Conservation (phyloP, 2,888 invertebrate species). For the Junonia oenone region DNA sequence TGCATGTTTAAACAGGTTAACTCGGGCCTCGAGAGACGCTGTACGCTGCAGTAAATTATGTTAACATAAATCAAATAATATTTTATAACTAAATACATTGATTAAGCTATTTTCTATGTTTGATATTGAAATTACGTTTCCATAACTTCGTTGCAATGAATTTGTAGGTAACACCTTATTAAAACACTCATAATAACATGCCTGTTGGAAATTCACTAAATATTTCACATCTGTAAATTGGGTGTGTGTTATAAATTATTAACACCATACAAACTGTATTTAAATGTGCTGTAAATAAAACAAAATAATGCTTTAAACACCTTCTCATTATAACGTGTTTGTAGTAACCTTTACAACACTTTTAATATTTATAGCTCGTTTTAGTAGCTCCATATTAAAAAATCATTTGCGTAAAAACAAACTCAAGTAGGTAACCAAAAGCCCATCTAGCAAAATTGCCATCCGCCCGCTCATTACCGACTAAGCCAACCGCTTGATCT, state of each 20-base stretch:
- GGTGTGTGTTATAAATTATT: not conserved
- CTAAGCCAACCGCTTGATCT: constrained; percentile 71
- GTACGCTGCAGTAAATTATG: constrained; percentile 19
- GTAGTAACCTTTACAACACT: not conserved
- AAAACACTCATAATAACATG: too few species aligned
- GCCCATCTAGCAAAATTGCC: constrained; percentile 75
- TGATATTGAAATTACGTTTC: not conserved
- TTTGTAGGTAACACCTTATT: not conserved
- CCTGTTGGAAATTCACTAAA: too few species aligned
- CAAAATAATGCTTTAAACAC: too few species aligned
- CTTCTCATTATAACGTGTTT: too few species aligned
- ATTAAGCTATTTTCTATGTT: not conserved
- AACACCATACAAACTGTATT: too few species aligned
- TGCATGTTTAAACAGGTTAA: constrained; percentile 37
- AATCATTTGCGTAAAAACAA: constrained; percentile 61
- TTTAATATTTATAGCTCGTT: constrained; percentile 11
- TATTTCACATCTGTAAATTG: not conserved
- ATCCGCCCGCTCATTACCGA: constrained; percentile 75
- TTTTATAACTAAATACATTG: constrained; percentile 1
- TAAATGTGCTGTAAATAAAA: too few species aligned
- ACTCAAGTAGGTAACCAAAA: constrained; percentile 60
- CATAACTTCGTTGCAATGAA: not conserved
- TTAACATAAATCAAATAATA: constrained; percentile 21
- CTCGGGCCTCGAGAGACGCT: constrained; percentile 24
- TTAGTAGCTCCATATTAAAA: constrained; percentile 54